phyloP scores from a whole-genome alignment of 2,113 vertebrate species.

The Mobula hypostoma region DNA sequence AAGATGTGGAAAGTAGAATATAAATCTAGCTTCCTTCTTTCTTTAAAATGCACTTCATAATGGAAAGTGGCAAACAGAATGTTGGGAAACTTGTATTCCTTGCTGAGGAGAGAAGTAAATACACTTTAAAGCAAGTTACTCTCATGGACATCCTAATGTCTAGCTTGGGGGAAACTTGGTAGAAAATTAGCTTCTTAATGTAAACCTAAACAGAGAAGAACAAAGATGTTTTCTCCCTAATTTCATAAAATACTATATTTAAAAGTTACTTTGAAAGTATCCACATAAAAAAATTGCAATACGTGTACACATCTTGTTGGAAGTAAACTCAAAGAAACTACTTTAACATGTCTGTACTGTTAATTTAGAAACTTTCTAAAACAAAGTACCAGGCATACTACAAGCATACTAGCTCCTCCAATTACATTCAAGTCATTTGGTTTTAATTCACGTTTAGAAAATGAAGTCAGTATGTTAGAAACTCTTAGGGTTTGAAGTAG shows the following conservation, averaged over 20 bases:
- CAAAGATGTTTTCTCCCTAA: not conserved
- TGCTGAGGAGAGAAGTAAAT: not conserved
- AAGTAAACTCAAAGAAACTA: not conserved
- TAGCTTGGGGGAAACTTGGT: not conserved
- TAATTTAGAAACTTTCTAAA: not conserved
- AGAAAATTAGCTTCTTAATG: not conserved
- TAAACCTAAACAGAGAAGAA: not conserved
- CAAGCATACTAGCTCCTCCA: not conserved
- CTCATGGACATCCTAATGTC: not conserved
- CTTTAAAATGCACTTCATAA: not conserved
- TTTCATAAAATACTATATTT: not conserved
- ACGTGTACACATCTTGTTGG: not conserved
- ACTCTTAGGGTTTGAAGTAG: conserved; percentile 4
- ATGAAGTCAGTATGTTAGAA: conserved; percentile 32
- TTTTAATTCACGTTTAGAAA: conserved; percentile 27
- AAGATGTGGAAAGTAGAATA: no score
- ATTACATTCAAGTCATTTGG: conserved; percentile 23
- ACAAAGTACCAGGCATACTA: not conserved
- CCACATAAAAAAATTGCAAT: not conserved
- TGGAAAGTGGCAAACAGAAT: not conserved
- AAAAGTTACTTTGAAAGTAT: not conserved
- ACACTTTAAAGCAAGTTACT: not conserved
- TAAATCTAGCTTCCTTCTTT: no score
- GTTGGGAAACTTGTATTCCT: not conserved
- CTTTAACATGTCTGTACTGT: not conserved